Conservation (phyloP, 2,113 vertebrate genomes). For the Dermatemys mawii region DNA sequence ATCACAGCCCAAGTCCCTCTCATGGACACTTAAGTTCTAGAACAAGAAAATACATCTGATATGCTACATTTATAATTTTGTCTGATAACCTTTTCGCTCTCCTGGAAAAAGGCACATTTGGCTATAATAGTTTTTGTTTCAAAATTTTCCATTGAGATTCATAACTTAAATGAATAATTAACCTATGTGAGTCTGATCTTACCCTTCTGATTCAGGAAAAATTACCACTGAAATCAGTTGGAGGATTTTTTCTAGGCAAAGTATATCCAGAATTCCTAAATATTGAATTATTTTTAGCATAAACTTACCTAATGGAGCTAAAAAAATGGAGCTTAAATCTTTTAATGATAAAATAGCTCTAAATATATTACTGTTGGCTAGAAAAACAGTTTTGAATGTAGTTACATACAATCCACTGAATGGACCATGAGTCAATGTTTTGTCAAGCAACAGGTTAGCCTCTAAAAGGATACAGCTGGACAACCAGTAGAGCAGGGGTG, state of each 20-base stretch:
- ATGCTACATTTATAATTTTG: not conserved
- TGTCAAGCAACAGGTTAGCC: not conserved
- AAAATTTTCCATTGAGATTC: not conserved
- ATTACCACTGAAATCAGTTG: not conserved
- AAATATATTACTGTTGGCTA: not conserved
- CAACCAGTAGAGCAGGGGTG: constrained; percentile 44
- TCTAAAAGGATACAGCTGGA: not conserved
- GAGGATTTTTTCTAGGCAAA: not conserved
- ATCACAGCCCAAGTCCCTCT: not conserved
- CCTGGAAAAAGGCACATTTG: not conserved
- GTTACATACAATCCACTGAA: not conserved
- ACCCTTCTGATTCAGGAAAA: not conserved
- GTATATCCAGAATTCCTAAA: not conserved
- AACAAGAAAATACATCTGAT: not conserved
- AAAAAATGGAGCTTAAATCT: not conserved
- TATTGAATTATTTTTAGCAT: not conserved
- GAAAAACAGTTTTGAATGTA: not conserved
- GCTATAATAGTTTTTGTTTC: not conserved
- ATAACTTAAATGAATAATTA: not conserved
- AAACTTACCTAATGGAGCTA: not conserved
- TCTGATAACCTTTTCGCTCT: not conserved
- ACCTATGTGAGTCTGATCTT: not conserved
- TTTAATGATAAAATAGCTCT: not conserved
- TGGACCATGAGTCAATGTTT: not conserved
- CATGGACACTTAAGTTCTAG: not conserved